phyloP scores from a whole-genome alignment of 2,797 vertebrate genomes.

The Rachycentron canadum region DNA sequence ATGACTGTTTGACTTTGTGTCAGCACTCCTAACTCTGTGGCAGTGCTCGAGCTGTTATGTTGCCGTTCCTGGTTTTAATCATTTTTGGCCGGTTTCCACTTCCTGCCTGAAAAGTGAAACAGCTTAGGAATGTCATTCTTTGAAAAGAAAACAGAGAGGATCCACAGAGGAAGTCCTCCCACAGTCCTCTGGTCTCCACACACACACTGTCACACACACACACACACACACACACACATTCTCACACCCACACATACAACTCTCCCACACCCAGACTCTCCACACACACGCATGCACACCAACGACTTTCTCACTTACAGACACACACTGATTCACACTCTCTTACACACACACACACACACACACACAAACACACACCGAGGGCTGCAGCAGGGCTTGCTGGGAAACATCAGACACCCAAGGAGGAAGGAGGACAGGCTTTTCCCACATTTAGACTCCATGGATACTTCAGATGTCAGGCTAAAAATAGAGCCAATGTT shows the following conservation, averaged over 20 bases:
- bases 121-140: slow-evolving; percentile 99
- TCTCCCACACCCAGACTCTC: slow-evolving; percentile 72
- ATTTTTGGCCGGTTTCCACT: slow-evolving; percentile 95
- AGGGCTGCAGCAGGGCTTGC: slow-evolving; percentile 72
- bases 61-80: slow-evolving; percentile 95
- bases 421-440: slow-evolving; percentile 87
- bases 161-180: slow-evolving; percentile 98
- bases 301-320: slow-evolving; percentile 59
- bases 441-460: slow-evolving; percentile 99
- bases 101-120: slow-evolving; percentile 99
- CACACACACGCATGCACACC: slow-evolving; percentile 14
- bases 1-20: slow-evolving; percentile 94
- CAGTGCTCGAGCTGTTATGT: slow-evolving; percentile 91
- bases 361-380: slow-evolving; percentile 37
- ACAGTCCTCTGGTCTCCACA: slow-evolving; percentile 90
- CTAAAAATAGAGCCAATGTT: slow-evolving; percentile 95
- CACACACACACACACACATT: slow-evolving; percentile 79
- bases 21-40: slow-evolving; percentile 88
- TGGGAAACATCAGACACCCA: slow-evolving; percentile 84
- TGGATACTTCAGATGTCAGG: slow-evolving; percentile 95
- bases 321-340: slow-evolving; percentile 70
- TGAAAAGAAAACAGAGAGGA: slow-evolving; percentile 99
- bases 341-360: slow-evolving; percentile 38
- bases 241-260: slow-evolving; percentile 74
- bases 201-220: slow-evolving; percentile 57